Conservation (phyloP, 2,113 vertebrate species). For the Pseudorasbora parva region DNA sequence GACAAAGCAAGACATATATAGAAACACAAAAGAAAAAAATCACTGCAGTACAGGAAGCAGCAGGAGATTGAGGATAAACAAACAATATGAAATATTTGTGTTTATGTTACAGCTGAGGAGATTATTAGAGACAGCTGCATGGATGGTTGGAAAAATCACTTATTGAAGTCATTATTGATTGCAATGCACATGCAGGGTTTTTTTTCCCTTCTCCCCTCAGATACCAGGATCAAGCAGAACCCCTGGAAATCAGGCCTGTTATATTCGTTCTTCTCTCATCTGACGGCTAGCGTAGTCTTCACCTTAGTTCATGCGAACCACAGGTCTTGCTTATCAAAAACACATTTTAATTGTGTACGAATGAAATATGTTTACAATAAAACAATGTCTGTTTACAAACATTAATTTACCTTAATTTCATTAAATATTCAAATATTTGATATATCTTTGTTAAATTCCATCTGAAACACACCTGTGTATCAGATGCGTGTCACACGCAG, state of each 20-base stretch:
- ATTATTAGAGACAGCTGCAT: constrained; percentile 20
- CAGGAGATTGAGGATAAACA: constrained; percentile 31
- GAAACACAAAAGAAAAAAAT: constrained; percentile 5
- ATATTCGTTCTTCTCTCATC: background rate
- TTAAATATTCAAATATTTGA: constrained; percentile 42
- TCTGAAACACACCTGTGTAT: constrained; percentile 16
- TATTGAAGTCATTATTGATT: constrained; percentile 38
- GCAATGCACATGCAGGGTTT: background rate
- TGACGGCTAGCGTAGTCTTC: background rate
- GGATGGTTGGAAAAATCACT: constrained; percentile 20
- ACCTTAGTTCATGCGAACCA: background rate
- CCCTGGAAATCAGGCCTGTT: constrained; percentile 12
- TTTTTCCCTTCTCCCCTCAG: background rate
- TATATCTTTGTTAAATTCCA: constrained; percentile 28
- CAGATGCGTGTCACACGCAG: constrained; percentile 36
- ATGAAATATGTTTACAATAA: background rate
- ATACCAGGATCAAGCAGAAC: background rate
- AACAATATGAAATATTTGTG: constrained; percentile 34
- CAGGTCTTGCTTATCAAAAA: background rate
- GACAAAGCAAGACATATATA: constrained; percentile 22
- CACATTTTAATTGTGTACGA: background rate
- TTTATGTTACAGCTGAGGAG: constrained; percentile 32
- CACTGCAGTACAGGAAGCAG: constrained; percentile 55
- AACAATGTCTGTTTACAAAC: constrained; percentile 27
- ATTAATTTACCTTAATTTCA: constrained; percentile 24